Conservation (phyloP, 2,113 vertebrate genomes). For the Phyllostomus discolor region DNA sequence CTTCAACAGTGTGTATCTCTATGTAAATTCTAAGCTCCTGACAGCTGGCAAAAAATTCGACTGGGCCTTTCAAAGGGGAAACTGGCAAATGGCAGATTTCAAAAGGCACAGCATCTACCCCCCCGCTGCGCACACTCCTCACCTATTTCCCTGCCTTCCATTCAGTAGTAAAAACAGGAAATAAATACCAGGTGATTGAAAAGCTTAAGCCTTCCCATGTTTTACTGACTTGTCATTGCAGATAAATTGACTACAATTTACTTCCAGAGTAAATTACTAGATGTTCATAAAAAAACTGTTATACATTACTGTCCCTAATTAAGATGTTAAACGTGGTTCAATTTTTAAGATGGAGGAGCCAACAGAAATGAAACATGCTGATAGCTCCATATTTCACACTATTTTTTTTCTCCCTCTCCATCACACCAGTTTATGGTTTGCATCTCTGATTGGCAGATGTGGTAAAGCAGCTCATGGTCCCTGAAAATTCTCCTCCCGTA, state of each 20-base stretch:
- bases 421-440: constrained; percentile 61
- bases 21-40: neutral
- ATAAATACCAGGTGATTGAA: constrained; percentile 71
- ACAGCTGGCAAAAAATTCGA: neutral
- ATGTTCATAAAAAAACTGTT: constrained; percentile 75
- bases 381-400: constrained; percentile 41
- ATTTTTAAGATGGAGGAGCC: constrained; percentile 72
- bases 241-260: constrained; percentile 81
- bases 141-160: constrained; percentile 53
- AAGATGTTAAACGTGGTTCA: constrained; percentile 79
- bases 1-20: rapidly evolving
- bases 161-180: constrained; percentile 61
- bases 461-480: neutral
- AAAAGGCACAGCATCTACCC: neutral
- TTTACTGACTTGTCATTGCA: constrained; percentile 80
- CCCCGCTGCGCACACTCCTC: neutral
- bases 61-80: neutral
- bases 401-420: constrained; percentile 36
- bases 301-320: constrained; percentile 75
- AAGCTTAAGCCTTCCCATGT: constrained; percentile 67
- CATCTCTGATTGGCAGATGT: constrained; percentile 21
- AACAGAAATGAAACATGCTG: constrained; percentile 62
- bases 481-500: neutral
- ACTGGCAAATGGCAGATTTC: neutral
- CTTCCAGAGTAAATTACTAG: constrained; percentile 80